Percentiles rank a stretch among this genome's conserved stretches.
Evolutionary conservation across 1,140 invertebrate genomes (phyloP).

Genomic region (Drosophila yakuba): DNA sequence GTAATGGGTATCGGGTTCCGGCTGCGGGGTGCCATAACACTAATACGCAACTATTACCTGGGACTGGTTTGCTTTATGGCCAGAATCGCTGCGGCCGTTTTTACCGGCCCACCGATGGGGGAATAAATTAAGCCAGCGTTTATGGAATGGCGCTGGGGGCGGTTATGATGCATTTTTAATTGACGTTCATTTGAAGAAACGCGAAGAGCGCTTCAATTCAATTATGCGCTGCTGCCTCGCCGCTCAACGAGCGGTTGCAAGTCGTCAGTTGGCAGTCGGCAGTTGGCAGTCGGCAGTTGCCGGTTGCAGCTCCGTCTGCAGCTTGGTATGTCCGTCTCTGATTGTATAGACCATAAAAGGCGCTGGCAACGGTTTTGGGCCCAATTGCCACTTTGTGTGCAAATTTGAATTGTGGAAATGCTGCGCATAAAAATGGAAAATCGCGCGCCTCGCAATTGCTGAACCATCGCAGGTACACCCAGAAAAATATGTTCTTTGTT

Average conservation of each 20-base stretch:
- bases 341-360: slow-evolving; percentile 71
- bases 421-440: slow-evolving; percentile 69
- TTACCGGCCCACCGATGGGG: slow-evolving; percentile 21
- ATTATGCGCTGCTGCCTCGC: slow-evolving; percentile 54
- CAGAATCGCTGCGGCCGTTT: slow-evolving; percentile 27
- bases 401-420: slow-evolving; percentile 80
- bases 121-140: slow-evolving; percentile 75
- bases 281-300: slow-evolving; percentile 14
- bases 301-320: slow-evolving; percentile 37
- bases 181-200: slow-evolving; percentile 81
- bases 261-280: background rate
- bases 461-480: slow-evolving; percentile 21
- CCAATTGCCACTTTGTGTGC: slow-evolving; percentile 82
- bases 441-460: slow-evolving; percentile 60
- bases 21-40: slow-evolving; percentile 33
- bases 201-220: slow-evolving; percentile 76
- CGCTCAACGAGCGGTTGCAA: slow-evolving; percentile 6
- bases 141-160: slow-evolving; percentile 79
- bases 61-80: slow-evolving; percentile 60
- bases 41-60: slow-evolving; percentile 62
- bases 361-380: slow-evolving; percentile 76
- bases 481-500: background rate
- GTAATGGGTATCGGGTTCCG: slow-evolving; percentile 17
- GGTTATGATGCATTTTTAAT: slow-evolving; percentile 83
- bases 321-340: slow-evolving; percentile 17